These are phyloP conservation scores for Alouatta caraya DNA, from an alignment of 2,797 vertebrate genomes.

Conservation along the genomic window DNA sequence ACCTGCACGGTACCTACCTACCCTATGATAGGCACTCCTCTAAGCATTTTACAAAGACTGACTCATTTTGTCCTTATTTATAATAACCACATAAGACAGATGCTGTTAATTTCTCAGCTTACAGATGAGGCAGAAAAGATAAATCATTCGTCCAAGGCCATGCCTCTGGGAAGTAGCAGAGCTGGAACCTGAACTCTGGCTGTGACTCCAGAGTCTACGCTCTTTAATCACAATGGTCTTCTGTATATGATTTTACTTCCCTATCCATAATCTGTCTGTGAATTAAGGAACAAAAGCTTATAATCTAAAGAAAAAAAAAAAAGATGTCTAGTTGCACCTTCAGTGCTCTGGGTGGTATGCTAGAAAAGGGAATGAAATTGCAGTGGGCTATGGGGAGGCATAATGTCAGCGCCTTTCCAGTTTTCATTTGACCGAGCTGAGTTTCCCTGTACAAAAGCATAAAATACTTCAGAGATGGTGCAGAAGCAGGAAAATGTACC, in stretches of 20 bases:
- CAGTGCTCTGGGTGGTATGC: accelerated
- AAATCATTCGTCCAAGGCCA: neutral
- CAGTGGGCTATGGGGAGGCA: accelerated
- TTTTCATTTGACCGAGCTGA: neutral
- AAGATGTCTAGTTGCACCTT: neutral
- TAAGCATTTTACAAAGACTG: neutral
- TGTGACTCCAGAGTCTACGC: neutral
- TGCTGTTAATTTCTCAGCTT: neutral
- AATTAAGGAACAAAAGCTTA: neutral
- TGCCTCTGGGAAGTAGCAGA: neutral
- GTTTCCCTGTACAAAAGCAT: neutral
- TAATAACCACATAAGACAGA: neutral
- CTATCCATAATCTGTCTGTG: neutral
- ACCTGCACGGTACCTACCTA: accelerated
- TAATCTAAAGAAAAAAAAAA: neutral
- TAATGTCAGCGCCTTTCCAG: neutral
- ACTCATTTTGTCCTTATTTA: neutral
- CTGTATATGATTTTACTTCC: neutral
- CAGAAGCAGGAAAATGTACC: neutral
- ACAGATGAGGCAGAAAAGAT: neutral
- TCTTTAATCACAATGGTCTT: neutral
- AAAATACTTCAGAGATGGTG: neutral
- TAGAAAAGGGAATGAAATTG: neutral
- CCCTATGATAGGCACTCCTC: neutral
- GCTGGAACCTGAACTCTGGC: neutral